Evolutionary conservation across 1,140 invertebrate genomes (phyloP).

Genomic region (Lordiphosa mommai): DNA sequence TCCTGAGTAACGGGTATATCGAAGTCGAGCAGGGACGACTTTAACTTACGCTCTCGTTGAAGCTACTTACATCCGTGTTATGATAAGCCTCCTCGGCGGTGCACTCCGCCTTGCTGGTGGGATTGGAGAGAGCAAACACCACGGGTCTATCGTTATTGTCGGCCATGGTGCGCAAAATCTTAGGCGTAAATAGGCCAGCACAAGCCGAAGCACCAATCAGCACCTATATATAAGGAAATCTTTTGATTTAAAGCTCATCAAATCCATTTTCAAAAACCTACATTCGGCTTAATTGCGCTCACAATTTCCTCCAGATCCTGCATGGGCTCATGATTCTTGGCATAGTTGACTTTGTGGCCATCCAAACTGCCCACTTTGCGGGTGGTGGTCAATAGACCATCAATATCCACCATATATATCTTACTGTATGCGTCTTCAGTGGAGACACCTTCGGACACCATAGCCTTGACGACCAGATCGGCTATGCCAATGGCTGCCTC

Average conservation of each 20-base stretch:
- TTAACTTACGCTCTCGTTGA: no score
- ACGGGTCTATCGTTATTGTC: slow-evolving; percentile 92
- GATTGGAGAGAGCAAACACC: slow-evolving; percentile 97
- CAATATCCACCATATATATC: slow-evolving; percentile 95
- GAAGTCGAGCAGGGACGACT: no score
- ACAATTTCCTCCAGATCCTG: slow-evolving; percentile 90
- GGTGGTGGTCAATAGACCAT: slow-evolving; percentile 88
- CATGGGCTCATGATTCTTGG: slow-evolving; percentile 89
- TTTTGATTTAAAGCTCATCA: background rate
- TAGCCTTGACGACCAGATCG: slow-evolving; percentile 91
- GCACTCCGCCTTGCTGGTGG: slow-evolving; percentile 97
- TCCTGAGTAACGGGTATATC: no score
- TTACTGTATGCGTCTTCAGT: slow-evolving; percentile 87
- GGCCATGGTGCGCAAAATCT: slow-evolving; percentile 92
- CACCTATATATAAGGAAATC: slow-evolving; percentile 32
- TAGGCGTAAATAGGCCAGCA: slow-evolving; percentile 92
- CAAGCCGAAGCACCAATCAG: slow-evolving; percentile 90
- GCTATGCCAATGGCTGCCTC: slow-evolving; percentile 94
- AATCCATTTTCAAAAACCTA: slow-evolving; percentile 17
- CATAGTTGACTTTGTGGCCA: slow-evolving; percentile 89
- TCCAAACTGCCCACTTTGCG: slow-evolving; percentile 87
- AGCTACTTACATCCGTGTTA: slow-evolving; percentile 87
- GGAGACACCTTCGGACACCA: slow-evolving; percentile 89
- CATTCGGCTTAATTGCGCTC: slow-evolving; percentile 88
- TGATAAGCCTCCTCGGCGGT: slow-evolving; percentile 95